phyloP scores from a whole-genome alignment of 2,797 vertebrate species.

The Sebastes dallii region DNA sequence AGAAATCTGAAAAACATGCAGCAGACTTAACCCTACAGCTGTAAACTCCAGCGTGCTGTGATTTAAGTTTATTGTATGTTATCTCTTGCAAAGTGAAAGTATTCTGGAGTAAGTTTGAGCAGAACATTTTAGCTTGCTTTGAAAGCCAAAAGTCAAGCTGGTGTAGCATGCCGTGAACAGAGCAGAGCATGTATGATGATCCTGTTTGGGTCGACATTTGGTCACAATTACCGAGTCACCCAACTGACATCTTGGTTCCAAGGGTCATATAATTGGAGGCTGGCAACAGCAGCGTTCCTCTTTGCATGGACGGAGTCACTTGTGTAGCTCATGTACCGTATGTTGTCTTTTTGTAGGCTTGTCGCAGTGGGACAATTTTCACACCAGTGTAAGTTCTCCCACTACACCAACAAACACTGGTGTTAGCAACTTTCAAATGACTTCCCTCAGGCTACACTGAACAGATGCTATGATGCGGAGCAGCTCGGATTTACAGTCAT shows the following conservation, averaged over 20 bases:
- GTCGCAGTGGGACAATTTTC: slow-evolving; percentile 14
- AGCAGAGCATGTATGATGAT: not conserved
- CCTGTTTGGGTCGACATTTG: not conserved
- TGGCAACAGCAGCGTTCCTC: not conserved
- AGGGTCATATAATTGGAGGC: not conserved
- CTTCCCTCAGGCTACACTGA: slow-evolving; percentile 53
- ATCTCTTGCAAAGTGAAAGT: not conserved
- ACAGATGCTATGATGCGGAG: slow-evolving; percentile 48
- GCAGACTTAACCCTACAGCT: not conserved
- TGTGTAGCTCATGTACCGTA: not conserved
- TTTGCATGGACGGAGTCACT: not conserved
- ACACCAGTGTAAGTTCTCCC: slow-evolving; percentile 13
- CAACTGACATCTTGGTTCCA: not conserved
- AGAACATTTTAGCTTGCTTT: slow-evolving; percentile 23
- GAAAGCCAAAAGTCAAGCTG: not conserved
- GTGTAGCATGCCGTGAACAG: not conserved
- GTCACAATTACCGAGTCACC: not conserved
- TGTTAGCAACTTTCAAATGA: slow-evolving; percentile 56
- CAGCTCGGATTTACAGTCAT: slow-evolving; percentile 33
- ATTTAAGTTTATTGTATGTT: not conserved
- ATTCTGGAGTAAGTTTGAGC: not conserved
- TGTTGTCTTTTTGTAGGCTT: not conserved
- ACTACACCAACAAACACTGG: slow-evolving; percentile 31
- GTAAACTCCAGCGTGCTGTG: not conserved
- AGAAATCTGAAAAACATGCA: not conserved